These are phyloP conservation scores for Torymus auratus DNA, from an alignment of 2,888 invertebrate genomes.

Conservation along the genomic window DNA sequence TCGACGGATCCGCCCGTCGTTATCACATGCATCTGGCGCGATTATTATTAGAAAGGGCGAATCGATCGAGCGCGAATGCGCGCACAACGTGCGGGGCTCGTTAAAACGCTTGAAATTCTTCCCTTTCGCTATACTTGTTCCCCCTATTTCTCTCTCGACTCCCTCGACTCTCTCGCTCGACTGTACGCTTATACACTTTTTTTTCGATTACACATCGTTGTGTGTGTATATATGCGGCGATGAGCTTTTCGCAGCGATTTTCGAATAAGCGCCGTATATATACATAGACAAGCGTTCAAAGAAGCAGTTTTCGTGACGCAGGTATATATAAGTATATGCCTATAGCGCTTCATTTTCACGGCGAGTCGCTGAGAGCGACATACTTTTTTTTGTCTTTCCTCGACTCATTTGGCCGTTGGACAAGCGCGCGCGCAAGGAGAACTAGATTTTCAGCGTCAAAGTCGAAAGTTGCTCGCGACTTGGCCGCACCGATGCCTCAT, in stretches of 20 bases:
- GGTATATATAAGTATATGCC: too few species aligned
- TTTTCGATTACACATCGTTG: too few species aligned
- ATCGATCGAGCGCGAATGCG: constrained; percentile 28
- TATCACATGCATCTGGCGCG: constrained; percentile 26
- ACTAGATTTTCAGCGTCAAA: constrained; percentile 29
- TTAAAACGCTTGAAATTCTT: constrained; percentile 35
- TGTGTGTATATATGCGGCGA: too few species aligned
- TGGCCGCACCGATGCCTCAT: too few species aligned
- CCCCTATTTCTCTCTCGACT: not conserved
- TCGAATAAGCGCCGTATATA: too few species aligned
- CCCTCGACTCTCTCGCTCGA: not conserved
- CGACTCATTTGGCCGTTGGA: too few species aligned
- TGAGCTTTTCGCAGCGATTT: too few species aligned
- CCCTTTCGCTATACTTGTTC: not conserved
- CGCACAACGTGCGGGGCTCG: not conserved
- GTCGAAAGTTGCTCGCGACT: constrained; percentile 17
- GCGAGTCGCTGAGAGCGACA: constrained; percentile 23
- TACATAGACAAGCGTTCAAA: too few species aligned
- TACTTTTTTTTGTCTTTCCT: constrained; percentile 16
- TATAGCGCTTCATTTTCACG: not conserved
- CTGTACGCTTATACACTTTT: too few species aligned
- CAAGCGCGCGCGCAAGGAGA: constrained; percentile 1
- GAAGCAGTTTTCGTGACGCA: too few species aligned
- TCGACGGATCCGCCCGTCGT: not conserved
- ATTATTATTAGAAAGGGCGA: constrained; percentile 40